Evolutionary conservation across 2,888 invertebrate genomes (phyloP).

Genomic region (Meliscaeva auricollis): DNA sequence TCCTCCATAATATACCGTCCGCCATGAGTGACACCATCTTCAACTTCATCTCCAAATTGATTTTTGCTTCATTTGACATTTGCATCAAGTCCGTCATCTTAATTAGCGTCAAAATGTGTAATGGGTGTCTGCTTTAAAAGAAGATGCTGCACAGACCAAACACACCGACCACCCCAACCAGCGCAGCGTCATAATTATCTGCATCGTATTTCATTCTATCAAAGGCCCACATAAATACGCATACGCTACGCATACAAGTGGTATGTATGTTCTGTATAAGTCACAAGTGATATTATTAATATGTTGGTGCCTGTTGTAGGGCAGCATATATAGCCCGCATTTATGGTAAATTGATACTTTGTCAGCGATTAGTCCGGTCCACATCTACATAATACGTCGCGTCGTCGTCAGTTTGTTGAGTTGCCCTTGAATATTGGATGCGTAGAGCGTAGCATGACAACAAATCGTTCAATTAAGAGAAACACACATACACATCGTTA

Average conservation of each 20-base stretch:
- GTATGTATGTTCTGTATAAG: background rate
- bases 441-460: constrained; percentile 38
- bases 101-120: constrained; percentile 68
- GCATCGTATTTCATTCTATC: constrained; percentile 57
- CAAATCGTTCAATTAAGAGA: constrained; percentile 52
- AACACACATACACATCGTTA: background rate
- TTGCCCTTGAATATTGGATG: constrained; percentile 41
- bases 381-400: background rate
- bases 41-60: constrained; percentile 44
- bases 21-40: constrained; percentile 23
- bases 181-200: constrained; percentile 20
- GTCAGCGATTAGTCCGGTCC: constrained; percentile 70
- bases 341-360: constrained; percentile 73
- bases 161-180: constrained; percentile 18
- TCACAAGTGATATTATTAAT: background rate
- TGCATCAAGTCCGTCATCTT: constrained; percentile 66
- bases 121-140: constrained; percentile 35
- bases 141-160: background rate
- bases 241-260: background rate
- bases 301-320: constrained; percentile 14
- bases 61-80: constrained; percentile 57
- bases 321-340: constrained; percentile 52
- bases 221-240: constrained; percentile 25
- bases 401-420: constrained; percentile 15
- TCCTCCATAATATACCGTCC: background rate